phyloP scores from a whole-genome alignment of 2,888 invertebrate genomes.

The Hydrotaea diabolus region DNA sequence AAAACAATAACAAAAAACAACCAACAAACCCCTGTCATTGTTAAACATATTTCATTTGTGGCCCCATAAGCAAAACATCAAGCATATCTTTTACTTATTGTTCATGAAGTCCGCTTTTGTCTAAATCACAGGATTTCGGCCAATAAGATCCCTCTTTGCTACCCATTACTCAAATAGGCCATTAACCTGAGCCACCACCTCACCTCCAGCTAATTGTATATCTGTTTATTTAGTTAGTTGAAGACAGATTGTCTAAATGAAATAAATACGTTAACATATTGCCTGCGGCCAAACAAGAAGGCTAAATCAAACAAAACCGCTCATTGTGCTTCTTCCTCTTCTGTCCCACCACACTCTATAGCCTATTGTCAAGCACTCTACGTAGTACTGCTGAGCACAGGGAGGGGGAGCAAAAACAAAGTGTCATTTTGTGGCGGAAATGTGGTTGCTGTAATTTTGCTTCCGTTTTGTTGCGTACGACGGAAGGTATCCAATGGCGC shows the following conservation, averaged over 20 bases:
- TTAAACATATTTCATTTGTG: slow-evolving; percentile 41
- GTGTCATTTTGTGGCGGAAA: slow-evolving; percentile 79
- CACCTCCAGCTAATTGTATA: slow-evolving; percentile 53
- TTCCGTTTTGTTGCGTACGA: neutral
- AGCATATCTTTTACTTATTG: slow-evolving; percentile 50
- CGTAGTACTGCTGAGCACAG: neutral
- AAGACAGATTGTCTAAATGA: slow-evolving; percentile 57
- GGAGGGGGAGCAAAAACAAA: slow-evolving; percentile 63
- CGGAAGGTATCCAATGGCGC: slow-evolving; percentile 59
- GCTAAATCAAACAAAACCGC: slow-evolving; percentile 72
- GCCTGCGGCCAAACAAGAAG: slow-evolving; percentile 41
- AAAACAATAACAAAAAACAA: slow-evolving; percentile 11
- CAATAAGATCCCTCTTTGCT: neutral
- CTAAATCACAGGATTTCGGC: slow-evolving; percentile 43
- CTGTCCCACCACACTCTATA: slow-evolving; percentile 24
- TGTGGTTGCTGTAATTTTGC: slow-evolving; percentile 69
- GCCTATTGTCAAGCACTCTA: slow-evolving; percentile 64
- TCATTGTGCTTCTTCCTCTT: slow-evolving; percentile 62
- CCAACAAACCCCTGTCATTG: slow-evolving; percentile 46
- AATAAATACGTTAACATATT: slow-evolving; percentile 69
- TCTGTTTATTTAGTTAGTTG: slow-evolving; percentile 32
- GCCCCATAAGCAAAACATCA: slow-evolving; percentile 42
- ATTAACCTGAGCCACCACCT: slow-evolving; percentile 13
- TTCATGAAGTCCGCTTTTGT: slow-evolving; percentile 50
- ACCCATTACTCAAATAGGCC: neutral